Conservation (phyloP, 2,797 vertebrate species). For the Onychomys leucogaster region DNA sequence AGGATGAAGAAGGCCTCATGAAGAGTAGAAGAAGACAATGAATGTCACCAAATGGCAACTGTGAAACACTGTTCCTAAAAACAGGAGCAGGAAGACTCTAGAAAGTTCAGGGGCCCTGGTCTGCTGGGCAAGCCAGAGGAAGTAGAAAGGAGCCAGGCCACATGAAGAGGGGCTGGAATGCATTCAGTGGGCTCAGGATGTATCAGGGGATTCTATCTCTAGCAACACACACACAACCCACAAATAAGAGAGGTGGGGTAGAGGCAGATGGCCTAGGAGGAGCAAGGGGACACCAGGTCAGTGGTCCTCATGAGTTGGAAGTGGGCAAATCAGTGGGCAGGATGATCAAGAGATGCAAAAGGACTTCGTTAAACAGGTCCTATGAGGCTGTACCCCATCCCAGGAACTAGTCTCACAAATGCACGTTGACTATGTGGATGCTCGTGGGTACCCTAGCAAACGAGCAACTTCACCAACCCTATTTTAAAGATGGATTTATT, state of each 20-base stretch:
- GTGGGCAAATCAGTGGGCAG: neutral
- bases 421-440: neutral
- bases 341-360: neutral
- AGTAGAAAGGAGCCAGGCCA: neutral
- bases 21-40: neutral
- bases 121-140: neutral
- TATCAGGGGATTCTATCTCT: neutral
- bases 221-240: neutral
- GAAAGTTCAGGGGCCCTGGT: neutral
- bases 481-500: neutral
- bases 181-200: neutral
- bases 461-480: neutral
- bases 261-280: neutral
- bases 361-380: neutral
- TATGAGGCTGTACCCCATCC: neutral
- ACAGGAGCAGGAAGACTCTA: neutral
- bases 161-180: neutral
- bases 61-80: neutral
- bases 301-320: rapidly evolving
- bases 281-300: neutral
- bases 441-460: neutral
- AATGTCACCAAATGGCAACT: neutral
- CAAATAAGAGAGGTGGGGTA: neutral
- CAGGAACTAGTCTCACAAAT: neutral
- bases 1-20: neutral